Base-by-base conservation (phyloP, 1,140 invertebrate species). In the Drosophila kurseongensis region DNA sequence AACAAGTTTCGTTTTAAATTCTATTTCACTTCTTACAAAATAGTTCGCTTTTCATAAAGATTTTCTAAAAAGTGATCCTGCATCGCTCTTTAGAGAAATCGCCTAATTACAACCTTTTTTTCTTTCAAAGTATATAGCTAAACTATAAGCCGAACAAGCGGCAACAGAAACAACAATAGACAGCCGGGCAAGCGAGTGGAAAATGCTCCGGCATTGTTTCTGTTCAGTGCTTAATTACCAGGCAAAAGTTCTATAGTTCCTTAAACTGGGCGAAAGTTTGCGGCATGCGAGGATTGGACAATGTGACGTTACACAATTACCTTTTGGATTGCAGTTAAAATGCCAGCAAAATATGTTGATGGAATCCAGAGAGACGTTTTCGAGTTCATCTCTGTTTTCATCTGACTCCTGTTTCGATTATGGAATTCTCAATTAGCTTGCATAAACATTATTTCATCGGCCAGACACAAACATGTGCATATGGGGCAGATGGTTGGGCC, bases 61-160 rank as follows among this genome's bases (percentile, higher is more conserved):
- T 23, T 23, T 23, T 23, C 6, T 32, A 7, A 32, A 32, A 32
- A 7, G 29, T 32, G 1, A 32, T 32, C 8, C 29, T 0, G 29
- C 29, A 7, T 8, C 2, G 7, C 6, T 8, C 2, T 32, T 32
- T 32, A 32, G 4, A 7, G 8, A 32, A 1, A 32, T 32, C 29
- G 2, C 29, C 6, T 1, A 32, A 23, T 23, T 23, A 23, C 4
- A 7, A 32, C 0, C 8, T 32, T 7, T 55, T 55, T 10, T 7
- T 16, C n/a, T 44, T 18, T 38, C 10, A 2, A 10, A 35, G 60
- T 63, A 51, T 10, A 63, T 52, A 56, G 54, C 52, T 73, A 36
- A 88, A 79, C 82, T 79, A 86, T 88, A 75, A 67, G 82, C 61
- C 78, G 69, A 80, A 75, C 82, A 85, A 86, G 55, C 82, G 79